A percentile compares a stretch with the other conserved stretches of the same genome.
Conservation (phyloP, 2,888 invertebrate species). For the Andrena dorsata region DNA sequence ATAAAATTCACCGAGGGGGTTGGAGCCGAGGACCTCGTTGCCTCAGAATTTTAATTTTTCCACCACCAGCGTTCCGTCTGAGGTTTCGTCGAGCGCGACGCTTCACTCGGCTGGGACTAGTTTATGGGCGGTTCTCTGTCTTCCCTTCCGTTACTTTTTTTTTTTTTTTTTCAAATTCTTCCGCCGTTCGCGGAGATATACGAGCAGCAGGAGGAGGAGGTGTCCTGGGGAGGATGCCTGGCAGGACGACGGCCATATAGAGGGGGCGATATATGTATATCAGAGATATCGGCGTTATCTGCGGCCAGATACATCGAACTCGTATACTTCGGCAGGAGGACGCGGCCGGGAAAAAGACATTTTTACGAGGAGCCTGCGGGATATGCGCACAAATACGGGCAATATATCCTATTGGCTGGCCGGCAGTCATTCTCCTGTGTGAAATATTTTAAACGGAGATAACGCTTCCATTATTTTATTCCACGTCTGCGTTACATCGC, state of each 20-base stretch:
- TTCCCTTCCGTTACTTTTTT: background rate
- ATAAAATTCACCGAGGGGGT: background rate
- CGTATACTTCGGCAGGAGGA: slow-evolving; percentile 72
- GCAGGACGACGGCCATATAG: slow-evolving; percentile 58
- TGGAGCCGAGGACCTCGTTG: background rate
- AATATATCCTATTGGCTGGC: slow-evolving; percentile 55
- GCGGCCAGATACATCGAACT: slow-evolving; percentile 70
- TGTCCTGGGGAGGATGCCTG: slow-evolving; percentile 47
- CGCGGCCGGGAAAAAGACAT: slow-evolving; percentile 79
- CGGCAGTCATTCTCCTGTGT: slow-evolving; percentile 60
- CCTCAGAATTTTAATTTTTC: background rate
- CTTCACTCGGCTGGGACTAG: background rate
- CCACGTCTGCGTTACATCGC: slow-evolving; percentile 8
- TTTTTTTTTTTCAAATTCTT: slow-evolving; percentile 42
- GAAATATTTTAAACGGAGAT: slow-evolving; percentile 64
- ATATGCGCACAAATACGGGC: slow-evolving; percentile 61
- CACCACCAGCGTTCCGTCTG: background rate
- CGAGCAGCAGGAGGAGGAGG: slow-evolving; percentile 47
- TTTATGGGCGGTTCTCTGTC: slow-evolving; percentile 32
- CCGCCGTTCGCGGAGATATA: slow-evolving; percentile 43
- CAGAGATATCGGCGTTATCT: slow-evolving; percentile 84
- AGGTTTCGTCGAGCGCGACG: slow-evolving; percentile 16
- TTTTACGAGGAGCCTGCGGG: slow-evolving; percentile 83
- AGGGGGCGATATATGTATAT: slow-evolving; percentile 82
- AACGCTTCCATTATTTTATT: slow-evolving; percentile 65